These are phyloP conservation scores for Dunckerocampus dactyliophorus DNA, from an alignment of 2,113 vertebrate species.

Conservation along the genomic window DNA sequence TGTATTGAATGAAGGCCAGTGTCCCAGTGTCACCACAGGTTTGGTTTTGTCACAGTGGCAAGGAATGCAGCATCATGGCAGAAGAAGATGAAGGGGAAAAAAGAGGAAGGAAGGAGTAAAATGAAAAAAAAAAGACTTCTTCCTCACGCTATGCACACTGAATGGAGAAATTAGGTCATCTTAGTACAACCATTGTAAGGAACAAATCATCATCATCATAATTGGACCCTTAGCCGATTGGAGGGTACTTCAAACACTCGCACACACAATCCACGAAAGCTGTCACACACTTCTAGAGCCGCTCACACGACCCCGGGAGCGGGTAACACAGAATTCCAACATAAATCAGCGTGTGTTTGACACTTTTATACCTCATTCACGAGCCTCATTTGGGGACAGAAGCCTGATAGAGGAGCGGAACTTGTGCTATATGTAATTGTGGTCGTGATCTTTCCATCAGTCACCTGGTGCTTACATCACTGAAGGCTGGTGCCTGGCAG, in stretches of 20 bases:
- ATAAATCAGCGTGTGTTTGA: conserved; percentile 60
- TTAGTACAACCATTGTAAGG: conserved; percentile 56
- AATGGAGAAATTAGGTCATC: conserved; percentile 72
- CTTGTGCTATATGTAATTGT: conserved; percentile 69
- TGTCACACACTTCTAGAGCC: conserved; percentile 19
- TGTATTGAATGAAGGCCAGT: conserved; percentile 25
- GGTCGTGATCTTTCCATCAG: conserved; percentile 63
- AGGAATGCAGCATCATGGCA: conserved; percentile 60
- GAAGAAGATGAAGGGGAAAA: conserved; percentile 38
- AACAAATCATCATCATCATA: conserved; percentile 70
- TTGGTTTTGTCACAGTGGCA: conserved; percentile 55
- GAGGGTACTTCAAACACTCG: conserved; percentile 11
- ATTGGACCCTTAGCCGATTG: conserved; percentile 69
- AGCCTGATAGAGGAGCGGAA: conserved; percentile 57
- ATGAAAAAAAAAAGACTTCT: conserved; percentile 15
- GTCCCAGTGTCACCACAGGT: conserved; percentile 56
- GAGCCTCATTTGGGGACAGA: conserved; percentile 60
- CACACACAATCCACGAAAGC: conserved; percentile 20
- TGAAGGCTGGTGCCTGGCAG: neutral
- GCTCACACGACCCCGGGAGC: conserved; percentile 26
- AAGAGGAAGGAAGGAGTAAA: conserved; percentile 2
- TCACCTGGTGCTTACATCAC: conserved; percentile 38
- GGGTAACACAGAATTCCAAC: conserved; percentile 40
- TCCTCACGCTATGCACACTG: conserved; percentile 29
- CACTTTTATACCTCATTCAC: conserved; percentile 61